Evolutionary conservation across 2,797 vertebrate species (phyloP).

Genomic region (Malurus leucopterus): DNA sequence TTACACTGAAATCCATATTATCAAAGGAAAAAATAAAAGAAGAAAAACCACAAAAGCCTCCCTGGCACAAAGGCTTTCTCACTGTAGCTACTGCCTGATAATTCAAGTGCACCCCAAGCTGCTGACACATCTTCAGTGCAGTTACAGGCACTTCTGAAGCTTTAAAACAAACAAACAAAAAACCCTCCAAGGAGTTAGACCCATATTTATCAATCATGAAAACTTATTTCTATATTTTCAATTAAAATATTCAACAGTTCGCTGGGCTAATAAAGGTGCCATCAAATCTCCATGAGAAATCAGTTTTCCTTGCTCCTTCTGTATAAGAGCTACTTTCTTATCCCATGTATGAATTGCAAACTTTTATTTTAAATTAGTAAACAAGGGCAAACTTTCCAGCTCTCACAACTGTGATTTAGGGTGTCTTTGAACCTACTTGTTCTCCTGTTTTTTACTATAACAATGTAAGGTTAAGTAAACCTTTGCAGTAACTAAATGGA

Average conservation of each 20-base stretch:
- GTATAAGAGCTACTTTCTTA: background rate
- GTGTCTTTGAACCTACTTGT: background rate
- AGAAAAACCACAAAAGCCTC: background rate
- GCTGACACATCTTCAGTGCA: background rate
- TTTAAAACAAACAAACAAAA: background rate
- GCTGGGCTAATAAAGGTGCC: background rate
- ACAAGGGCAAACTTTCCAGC: background rate
- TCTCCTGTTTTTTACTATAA: background rate
- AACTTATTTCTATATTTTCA: constrained; percentile 41
- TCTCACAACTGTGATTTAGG: background rate
- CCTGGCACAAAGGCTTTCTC: background rate
- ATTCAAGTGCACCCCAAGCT: background rate
- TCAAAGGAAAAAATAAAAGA: background rate
- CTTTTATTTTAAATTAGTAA: background rate
- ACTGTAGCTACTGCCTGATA: background rate
- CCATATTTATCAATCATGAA: constrained; percentile 42
- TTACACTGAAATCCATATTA: background rate
- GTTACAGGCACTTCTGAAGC: background rate
- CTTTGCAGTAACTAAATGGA: background rate
- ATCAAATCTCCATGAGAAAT: background rate
- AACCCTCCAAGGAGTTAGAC: background rate
- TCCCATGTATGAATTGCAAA: background rate
- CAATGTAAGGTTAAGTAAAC: background rate
- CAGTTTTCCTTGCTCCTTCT: background rate
- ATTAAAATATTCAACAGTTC: background rate